A percentile compares a stretch with the other conserved stretches of the same genome.
These are phyloP conservation scores for Coremacera marginata DNA, from an alignment of 2,888 invertebrate species.

Conservation along the genomic window DNA sequence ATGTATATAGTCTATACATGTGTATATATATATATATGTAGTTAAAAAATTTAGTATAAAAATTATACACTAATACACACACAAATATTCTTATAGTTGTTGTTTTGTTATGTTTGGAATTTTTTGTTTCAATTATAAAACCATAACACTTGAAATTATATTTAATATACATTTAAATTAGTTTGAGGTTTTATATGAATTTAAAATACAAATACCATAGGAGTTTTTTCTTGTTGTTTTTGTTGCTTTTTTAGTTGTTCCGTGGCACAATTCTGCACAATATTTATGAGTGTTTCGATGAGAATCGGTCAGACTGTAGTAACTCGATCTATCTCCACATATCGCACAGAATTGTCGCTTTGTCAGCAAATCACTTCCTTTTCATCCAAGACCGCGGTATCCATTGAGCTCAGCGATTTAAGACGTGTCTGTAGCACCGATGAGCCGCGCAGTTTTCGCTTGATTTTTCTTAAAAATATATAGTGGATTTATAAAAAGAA, in stretches of 20 bases:
- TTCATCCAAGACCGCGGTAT: slow-evolving; percentile 86
- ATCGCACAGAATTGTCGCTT: slow-evolving; percentile 94
- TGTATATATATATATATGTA: neutral
- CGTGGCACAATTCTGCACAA: slow-evolving; percentile 69
- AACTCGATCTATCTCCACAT: slow-evolving; percentile 90
- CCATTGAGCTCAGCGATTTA: slow-evolving; percentile 80
- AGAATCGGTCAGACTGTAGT: slow-evolving; percentile 83
- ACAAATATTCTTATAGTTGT: slow-evolving; percentile 1
- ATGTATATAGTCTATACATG: neutral
- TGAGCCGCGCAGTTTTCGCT: slow-evolving; percentile 77
- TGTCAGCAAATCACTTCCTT: slow-evolving; percentile 96
- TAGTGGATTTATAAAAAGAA: neutral
- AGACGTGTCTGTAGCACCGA: slow-evolving; percentile 84
- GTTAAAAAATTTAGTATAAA: slow-evolving; percentile 25
- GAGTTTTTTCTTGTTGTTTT: slow-evolving; percentile 46
- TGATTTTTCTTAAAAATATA: slow-evolving; percentile 66
- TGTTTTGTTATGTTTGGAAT: neutral
- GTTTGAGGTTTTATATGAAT: slow-evolving; percentile 46
- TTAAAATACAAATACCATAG: slow-evolving; percentile 40
- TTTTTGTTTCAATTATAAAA: neutral
- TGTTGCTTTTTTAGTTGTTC: slow-evolving; percentile 50
- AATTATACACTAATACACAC: slow-evolving; percentile 31
- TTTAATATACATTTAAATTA: slow-evolving; percentile 24
- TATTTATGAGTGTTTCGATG: slow-evolving; percentile 47
- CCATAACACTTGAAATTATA: neutral